Conservation (phyloP, 2,888 invertebrate species). For the Chesias legatella region DNA sequence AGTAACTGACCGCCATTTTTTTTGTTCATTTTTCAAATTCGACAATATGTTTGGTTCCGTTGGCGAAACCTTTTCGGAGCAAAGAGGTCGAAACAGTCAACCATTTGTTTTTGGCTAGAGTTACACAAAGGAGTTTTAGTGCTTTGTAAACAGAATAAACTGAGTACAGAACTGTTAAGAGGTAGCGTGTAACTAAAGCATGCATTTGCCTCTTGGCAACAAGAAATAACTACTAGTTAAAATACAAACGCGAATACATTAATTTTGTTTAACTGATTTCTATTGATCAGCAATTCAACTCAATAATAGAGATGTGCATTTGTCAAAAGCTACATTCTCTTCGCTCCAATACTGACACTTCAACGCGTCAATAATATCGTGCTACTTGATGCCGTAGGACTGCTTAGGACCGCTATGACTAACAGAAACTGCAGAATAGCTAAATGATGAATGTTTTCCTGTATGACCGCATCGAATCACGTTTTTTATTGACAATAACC, state of each 20-base stretch:
- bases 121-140: slow-evolving; percentile 29
- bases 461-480: slow-evolving; percentile 4
- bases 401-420: not conserved
- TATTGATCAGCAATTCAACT: too few species aligned
- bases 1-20: slow-evolving; percentile 18
- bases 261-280: too few species aligned
- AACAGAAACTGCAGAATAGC: slow-evolving; percentile 3
- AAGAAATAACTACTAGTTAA: too few species aligned
- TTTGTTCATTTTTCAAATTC: slow-evolving; percentile 18
- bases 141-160: not conserved
- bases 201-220: too few species aligned
- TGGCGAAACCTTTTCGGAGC: slow-evolving; percentile 14
- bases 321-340: too few species aligned
- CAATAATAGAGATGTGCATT: too few species aligned
- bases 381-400: too few species aligned
- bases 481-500: too few species aligned
- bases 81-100: slow-evolving; percentile 20
- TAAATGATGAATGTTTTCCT: slow-evolving; percentile 8
- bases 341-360: too few species aligned
- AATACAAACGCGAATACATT: too few species aligned
- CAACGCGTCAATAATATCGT: too few species aligned
- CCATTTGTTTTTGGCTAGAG: slow-evolving; percentile 15
- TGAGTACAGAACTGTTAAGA: slow-evolving; percentile 10
- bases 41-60: slow-evolving; percentile 15
- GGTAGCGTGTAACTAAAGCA: too few species aligned